Conservation (phyloP, 2,888 invertebrate genomes). For the Furcula furcula region DNA sequence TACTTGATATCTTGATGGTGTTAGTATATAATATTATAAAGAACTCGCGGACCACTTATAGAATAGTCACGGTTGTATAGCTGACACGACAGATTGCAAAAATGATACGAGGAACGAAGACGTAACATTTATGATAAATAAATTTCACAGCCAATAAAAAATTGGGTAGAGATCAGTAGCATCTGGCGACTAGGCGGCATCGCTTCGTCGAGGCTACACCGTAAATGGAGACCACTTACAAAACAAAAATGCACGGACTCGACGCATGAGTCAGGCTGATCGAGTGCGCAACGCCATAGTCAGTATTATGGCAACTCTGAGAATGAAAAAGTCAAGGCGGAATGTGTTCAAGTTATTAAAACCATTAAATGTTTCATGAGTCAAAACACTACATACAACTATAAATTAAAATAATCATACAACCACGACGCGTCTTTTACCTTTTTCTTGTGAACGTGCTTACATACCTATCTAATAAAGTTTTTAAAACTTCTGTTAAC, state of each 20-base stretch:
- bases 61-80: neutral
- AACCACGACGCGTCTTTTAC: too few relatives aligned
- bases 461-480: too few relatives aligned
- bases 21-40: neutral
- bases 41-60: neutral
- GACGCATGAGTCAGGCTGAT: conserved; percentile 46
- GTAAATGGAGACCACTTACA: conserved; percentile 56
- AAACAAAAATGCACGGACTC: conserved; percentile 50
- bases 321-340: conserved; percentile 16
- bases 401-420: too few relatives aligned
- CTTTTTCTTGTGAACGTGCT: too few relatives aligned
- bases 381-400: too few relatives aligned
- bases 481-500: too few relatives aligned
- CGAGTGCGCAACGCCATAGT: conserved; percentile 34
- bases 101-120: too few relatives aligned
- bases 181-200: conserved; percentile 37
- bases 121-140: conserved; percentile 13
- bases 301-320: conserved; percentile 24
- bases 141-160: conserved; percentile 7
- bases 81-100: neutral
- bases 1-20: too few relatives aligned
- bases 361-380: too few relatives aligned
- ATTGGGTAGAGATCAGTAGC: conserved; percentile 9
- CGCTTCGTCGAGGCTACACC: conserved; percentile 25
- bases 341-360: too few relatives aligned